Evolutionary conservation across 2,888 invertebrate species (phyloP), one percentile per base, ranked within the genome.

Genomic region (Leptinotarsa peninsularis): DNA sequence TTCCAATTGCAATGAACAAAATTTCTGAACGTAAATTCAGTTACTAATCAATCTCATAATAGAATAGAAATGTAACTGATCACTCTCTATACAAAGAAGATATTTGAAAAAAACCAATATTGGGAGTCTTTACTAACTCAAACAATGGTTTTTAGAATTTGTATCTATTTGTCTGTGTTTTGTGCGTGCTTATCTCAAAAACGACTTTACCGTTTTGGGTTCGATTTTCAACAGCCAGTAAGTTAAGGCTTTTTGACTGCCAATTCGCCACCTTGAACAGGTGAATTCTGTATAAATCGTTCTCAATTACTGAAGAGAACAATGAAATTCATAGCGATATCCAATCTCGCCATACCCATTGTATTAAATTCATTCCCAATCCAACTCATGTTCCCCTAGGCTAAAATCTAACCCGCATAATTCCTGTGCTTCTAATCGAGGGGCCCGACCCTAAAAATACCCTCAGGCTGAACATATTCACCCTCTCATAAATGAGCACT

Each of bases 401-500:
- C 69, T 56, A 49, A 73, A 63, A 73, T 63, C 52, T 49, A 49
- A 67, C 74, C 74, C 74, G 74, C 69, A 74, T 74, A 71, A 73
- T 67, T 50, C 50, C 73, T 49, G 14, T 63, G 63, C 74, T 58
- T 58, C 17, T 67, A 58, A 74, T 74, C 69, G 58, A 67, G 56
- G 67, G 74, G 71, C 67, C 21, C 71, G 58, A 71, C 70, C 70
- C 74, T 60, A 18, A 33, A 54, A 52, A 58, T 71, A 50, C 70
- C 74, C 74, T 7, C 49, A 43, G 66, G 71, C 71, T 23, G 60
- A 33, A 71, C 69, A 63, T 72, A 52, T 67, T 72, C 69, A 56
- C 71, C 74, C 63, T 63, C 74, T 67, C 43, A 67, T 67, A 74
- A 70, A 71, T 74, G 71, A 71, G 71, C 71, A 74, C 71, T 74